A percentile compares a stretch with the other conserved stretches of the same genome.
phyloP scores from a whole-genome alignment of 2,888 invertebrate genomes.

The Pyrrhia umbra region DNA sequence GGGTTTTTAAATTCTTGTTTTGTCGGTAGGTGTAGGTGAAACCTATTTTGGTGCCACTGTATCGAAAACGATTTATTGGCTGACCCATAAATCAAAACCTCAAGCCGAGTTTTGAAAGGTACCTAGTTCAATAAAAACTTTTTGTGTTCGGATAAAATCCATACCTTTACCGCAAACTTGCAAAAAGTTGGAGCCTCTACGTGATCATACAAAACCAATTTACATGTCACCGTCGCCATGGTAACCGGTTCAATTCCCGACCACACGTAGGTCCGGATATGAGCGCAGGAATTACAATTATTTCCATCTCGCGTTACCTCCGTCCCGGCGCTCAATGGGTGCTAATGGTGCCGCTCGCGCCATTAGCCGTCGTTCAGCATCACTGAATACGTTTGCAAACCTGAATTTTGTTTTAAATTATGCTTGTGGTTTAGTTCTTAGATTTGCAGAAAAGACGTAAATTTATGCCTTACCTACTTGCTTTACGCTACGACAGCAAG shows the following conservation, averaged over 20 bases:
- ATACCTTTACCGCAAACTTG: neutral
- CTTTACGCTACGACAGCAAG: neutral
- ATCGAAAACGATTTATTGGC: neutral
- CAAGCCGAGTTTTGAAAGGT: neutral
- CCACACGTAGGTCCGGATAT: constrained; percentile 9
- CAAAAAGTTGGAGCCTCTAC: constrained; percentile 10
- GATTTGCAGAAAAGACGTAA: neutral
- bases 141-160: neutral
- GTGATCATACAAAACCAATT: constrained; percentile 33
- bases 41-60: neutral
- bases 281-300: constrained; percentile 18
- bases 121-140: neutral
- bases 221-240: constrained; percentile 13
- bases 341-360: constrained; percentile 28
- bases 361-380: constrained; percentile 9
- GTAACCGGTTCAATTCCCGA: constrained; percentile 3
- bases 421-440: constrained; percentile 9
- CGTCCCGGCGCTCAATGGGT: constrained; percentile 32
- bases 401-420: constrained; percentile 21
- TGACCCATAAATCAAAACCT: neutral
- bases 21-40: too few species aligned
- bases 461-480: too few species aligned
- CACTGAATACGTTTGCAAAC: constrained; percentile 14
- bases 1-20: too few species aligned
- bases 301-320: constrained; percentile 26